phyloP scores from a whole-genome alignment of 2,113 vertebrate genomes.

The Diadophis punctatus region DNA sequence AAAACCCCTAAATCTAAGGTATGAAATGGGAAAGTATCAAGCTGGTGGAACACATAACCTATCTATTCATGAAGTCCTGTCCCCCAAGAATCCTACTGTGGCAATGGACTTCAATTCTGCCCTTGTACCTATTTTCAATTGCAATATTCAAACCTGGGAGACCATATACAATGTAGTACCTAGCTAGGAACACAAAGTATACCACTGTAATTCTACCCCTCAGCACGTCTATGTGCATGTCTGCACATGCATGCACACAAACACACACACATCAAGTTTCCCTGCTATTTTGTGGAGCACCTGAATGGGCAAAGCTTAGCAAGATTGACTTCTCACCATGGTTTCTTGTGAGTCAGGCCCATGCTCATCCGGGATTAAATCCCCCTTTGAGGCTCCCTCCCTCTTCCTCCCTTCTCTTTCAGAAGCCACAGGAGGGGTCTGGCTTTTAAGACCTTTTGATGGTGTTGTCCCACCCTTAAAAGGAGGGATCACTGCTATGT shows the following conservation, averaged over 20 bases:
- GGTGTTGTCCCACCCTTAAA: not conserved
- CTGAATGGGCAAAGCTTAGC: not conserved
- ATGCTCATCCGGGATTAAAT: not conserved
- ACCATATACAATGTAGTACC: not conserved
- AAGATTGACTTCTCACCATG: not conserved
- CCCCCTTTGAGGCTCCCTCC: not conserved
- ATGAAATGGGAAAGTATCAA: not conserved
- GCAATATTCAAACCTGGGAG: not conserved
- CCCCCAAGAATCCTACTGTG: not conserved
- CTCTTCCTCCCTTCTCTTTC: not conserved
- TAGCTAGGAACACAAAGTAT: not conserved
- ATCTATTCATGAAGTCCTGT: not conserved
- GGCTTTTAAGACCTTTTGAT: too few species aligned
- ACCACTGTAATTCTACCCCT: not conserved
- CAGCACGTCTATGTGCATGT: not conserved
- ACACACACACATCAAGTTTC: not conserved
- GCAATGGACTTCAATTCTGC: not conserved
- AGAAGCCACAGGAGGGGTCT: too few species aligned
- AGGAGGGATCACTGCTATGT: not conserved
- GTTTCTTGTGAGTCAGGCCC: not conserved
- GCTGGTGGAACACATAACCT: not conserved
- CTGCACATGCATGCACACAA: not conserved
- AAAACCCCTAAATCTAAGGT: not conserved
- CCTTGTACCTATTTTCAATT: not conserved
- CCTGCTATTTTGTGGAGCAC: not conserved